phyloP scores from a whole-genome alignment of 1,140 invertebrate species.

The Leptopilina clavipes region DNA sequence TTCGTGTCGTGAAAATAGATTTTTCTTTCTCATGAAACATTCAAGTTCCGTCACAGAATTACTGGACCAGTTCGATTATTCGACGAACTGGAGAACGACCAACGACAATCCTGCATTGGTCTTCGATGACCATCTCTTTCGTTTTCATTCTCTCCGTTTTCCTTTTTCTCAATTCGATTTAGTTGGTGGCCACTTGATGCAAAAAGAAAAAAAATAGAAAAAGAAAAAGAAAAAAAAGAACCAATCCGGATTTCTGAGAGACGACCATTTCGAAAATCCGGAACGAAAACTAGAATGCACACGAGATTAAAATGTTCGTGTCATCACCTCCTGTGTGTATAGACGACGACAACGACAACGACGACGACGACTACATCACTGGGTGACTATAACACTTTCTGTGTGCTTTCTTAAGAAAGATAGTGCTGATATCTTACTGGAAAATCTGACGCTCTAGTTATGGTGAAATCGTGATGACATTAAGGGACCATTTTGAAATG shows the following conservation, averaged over 20 bases:
- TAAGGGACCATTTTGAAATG: background rate
- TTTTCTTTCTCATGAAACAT: conserved; percentile 56
- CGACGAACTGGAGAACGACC: conserved; percentile 45
- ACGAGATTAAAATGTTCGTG: conserved; percentile 50
- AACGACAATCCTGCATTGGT: conserved; percentile 7
- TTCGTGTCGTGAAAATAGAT: conserved; percentile 51
- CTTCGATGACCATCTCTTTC: conserved; percentile 26
- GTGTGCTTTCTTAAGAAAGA: conserved; percentile 22
- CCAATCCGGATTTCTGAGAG: conserved; percentile 7
- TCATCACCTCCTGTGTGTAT: conserved; percentile 30
- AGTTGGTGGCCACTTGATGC: background rate
- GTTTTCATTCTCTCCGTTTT: conserved; percentile 7
- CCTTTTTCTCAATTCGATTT: background rate
- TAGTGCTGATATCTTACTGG: conserved; percentile 46
- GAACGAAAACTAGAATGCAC: conserved; percentile 39
- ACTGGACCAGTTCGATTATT: conserved; percentile 53
- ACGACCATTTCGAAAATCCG: background rate
- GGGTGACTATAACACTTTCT: conserved; percentile 36
- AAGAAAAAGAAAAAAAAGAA: background rate
- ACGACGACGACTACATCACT: conserved; percentile 49
- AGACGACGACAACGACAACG: background rate
- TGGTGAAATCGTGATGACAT: conserved; percentile 35
- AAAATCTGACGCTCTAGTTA: conserved; percentile 44
- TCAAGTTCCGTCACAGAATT: conserved; percentile 48
- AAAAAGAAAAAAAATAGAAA: background rate